Conservation (phyloP, 2,888 invertebrate species). For the Trachelus troglodyta region DNA sequence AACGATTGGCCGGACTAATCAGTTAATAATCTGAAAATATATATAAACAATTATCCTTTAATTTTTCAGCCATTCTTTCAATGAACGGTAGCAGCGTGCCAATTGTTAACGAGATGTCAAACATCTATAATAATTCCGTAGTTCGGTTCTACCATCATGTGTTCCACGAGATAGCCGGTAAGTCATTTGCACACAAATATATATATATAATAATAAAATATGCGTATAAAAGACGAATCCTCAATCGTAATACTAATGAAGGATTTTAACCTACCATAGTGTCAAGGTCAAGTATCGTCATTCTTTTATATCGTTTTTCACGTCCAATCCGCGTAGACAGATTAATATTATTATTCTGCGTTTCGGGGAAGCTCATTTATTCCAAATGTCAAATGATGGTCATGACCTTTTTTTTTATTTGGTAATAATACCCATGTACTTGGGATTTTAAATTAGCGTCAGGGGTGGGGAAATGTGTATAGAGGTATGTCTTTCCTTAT, state of each 20-base stretch:
- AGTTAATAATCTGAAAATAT: no score
- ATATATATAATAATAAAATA: background rate
- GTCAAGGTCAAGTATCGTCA: background rate
- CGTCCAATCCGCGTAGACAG: background rate
- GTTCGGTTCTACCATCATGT: slow-evolving; percentile 73
- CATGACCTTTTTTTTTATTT: background rate
- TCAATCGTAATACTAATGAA: background rate
- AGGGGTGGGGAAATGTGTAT: no score
- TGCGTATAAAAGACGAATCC: background rate
- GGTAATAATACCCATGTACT: no score
- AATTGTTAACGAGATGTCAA: slow-evolving; percentile 53
- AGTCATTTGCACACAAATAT: slow-evolving; percentile 33
- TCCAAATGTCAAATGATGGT: background rate
- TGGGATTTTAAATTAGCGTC: no score
- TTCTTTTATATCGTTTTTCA: background rate
- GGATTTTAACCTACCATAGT: background rate
- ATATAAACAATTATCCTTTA: background rate
- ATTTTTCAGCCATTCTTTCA: slow-evolving; percentile 43
- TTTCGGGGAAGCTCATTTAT: no score
- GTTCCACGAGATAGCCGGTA: slow-evolving; percentile 77
- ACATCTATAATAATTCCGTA: slow-evolving; percentile 73
- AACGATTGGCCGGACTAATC: background rate
- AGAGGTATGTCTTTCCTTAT: no score
- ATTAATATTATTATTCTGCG: background rate
- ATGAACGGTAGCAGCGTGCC: slow-evolving; percentile 54